Evolutionary conservation across 2,888 invertebrate genomes (phyloP), one percentile per base, ranked within the genome.

Genomic region (Pristionchus mayeri): DNA sequence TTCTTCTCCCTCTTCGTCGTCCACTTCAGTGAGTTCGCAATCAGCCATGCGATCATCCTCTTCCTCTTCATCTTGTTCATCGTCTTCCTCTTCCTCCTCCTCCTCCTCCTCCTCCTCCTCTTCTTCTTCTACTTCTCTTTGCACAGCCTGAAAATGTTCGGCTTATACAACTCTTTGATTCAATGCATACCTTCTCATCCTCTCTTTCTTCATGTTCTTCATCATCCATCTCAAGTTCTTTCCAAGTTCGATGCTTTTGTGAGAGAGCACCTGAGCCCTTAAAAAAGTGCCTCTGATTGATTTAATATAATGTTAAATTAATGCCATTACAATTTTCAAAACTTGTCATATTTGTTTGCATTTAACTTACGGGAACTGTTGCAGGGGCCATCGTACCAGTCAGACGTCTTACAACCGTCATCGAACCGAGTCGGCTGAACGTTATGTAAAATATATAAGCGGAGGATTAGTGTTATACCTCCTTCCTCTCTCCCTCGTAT

Each of bases 31-130:
- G 83, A 89, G 80, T 52, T 90, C 90, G 44, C 89, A 87, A 60
- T 90, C 90, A 13, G 90, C 90, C 80, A 89, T 87, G 44, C 85
- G 87, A 40, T 88, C 90, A 27, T 90, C 89, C 50, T 88, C 87
- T 44, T 76, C 76, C 6, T 76, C 76, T 16, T 76, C 48, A 27
- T 27, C 48, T 40, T 37, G 9, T n/a, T 34, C 52, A 34, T 79
- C 81, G 21, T 9, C 50, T 34, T 63, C 48, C 4, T 48, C 63
- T n/a, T 67, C 18, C 52, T 34, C 60, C 18, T 40, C 80, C 7
- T 80, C 57, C 18, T 57, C 57, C 11, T 80, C 81, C 16, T 63
- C 81, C 13, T 63, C 76, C n/a, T n/a, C 48, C 50, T 76, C 50
- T n/a, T 11, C 44, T 18, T 37, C 48, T 48, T 37, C 54, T 24